These are phyloP conservation scores for Melipona bicolor DNA, from an alignment of 2,888 invertebrate genomes.

Conservation along the genomic window DNA sequence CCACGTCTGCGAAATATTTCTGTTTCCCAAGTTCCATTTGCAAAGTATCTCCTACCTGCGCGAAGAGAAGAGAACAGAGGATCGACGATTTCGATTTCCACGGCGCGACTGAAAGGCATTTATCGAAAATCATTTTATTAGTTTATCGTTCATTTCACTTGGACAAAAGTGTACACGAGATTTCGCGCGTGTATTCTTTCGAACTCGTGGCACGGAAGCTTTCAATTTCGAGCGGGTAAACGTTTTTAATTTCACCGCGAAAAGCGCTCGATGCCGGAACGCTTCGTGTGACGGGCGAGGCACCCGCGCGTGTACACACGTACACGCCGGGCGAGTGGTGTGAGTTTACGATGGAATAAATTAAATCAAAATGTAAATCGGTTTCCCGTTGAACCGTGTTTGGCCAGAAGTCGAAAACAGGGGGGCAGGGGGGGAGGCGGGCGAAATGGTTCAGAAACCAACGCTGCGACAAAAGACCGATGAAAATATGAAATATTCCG, in stretches of 20 bases:
- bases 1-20: too few relatives aligned
- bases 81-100: not conserved
- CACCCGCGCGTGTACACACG: not conserved
- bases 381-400: slow-evolving; percentile 28
- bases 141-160: not conserved
- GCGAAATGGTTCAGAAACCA: slow-evolving; percentile 12
- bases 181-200: not conserved
- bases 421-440: not conserved
- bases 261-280: not conserved
- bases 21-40: not conserved
- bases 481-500: slow-evolving; percentile 4
- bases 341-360: slow-evolving; percentile 65
- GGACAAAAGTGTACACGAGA: not conserved
- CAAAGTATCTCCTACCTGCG: too few relatives aligned
- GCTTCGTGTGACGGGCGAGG: not conserved
- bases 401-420: slow-evolving; percentile 23
- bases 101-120: not conserved
- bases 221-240: slow-evolving; percentile 29
- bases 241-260: slow-evolving; percentile 39
- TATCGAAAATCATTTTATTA: slow-evolving; percentile 6
- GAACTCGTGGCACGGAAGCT: slow-evolving; percentile 15
- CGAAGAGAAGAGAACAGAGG: not conserved
- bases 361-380: slow-evolving; percentile 73
- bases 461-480: slow-evolving; percentile 9
- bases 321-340: not conserved